Evolutionary conservation across 2,888 invertebrate genomes (phyloP), one percentile per base, ranked within the genome.

Genomic region (Drosophila trichaetosa): DNA sequence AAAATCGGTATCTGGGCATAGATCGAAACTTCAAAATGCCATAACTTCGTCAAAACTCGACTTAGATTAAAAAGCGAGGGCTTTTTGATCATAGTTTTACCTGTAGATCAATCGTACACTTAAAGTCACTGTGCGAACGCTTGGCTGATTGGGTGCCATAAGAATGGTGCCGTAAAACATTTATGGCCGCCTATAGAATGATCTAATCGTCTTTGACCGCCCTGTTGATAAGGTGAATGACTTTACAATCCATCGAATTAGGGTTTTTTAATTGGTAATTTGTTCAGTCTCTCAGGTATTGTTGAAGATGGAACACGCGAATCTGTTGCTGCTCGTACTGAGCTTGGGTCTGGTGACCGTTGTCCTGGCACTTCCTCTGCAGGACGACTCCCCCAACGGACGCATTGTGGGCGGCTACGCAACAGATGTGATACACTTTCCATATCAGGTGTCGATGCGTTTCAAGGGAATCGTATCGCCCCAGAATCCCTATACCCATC

Each of bases 341-440:
- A 67, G 21, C 21, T 52, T 48, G 2, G n/a, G 40, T 34, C 54
- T 13, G 16, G 13, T 62, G 53, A 33, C 21, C 21, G 16, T 31
- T 6, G 58, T 18, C 27, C 33, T 33, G 10, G 53, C 80, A 10
- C 60, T 60, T 53, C 90, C 83, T 34, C 58, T 71, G 4, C 76
- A 85, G 70, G 70, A 31, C 16, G 42, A 42, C 36, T 42, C 48
- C 0, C 64, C 65, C 0, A 80, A 80, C 21, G 77, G 72, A 2
- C 92, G 92, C 56, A 92, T 92, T 68, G 91, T 92, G 16, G 93
- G 90, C 7, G 92, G 91, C 58, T 59, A 57, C 18, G 79, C 38
- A 8, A 81, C 80, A 4, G 72, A 87, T 46, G 83, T 92, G 8
- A 77, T 82, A 0, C 61, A 58, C 38, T 82, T 83, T 71, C 90